Conservation (phyloP, 2,888 invertebrate genomes). For the Microctonus hyperodae region DNA sequence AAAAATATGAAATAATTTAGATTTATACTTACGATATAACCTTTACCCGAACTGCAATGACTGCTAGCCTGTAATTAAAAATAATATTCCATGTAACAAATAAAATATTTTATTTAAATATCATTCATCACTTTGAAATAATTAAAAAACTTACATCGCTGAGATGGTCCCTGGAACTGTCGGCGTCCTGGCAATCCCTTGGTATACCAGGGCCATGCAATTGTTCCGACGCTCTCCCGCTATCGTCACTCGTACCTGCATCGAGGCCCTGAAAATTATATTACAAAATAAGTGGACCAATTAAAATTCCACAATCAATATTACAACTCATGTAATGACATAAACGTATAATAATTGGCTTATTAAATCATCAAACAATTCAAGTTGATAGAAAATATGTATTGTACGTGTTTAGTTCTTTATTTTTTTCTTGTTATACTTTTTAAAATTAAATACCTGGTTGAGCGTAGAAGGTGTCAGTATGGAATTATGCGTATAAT, state of each 20-base stretch:
- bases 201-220: slow-evolving; percentile 73
- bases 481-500: slow-evolving; percentile 62
- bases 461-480: slow-evolving; percentile 61
- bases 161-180: slow-evolving; percentile 83
- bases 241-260: slow-evolving; percentile 86
- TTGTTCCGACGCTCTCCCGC: slow-evolving; percentile 82
- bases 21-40: slow-evolving; percentile 90
- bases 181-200: slow-evolving; percentile 72
- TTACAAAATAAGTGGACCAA: too few relatives aligned
- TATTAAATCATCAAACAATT: too few relatives aligned
- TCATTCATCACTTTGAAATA: not conserved
- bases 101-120: slow-evolving; percentile 1
- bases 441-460: slow-evolving; percentile 49
- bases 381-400: too few relatives aligned
- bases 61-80: slow-evolving; percentile 82
- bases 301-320: too few relatives aligned
- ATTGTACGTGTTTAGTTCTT: too few relatives aligned
- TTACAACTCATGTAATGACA: too few relatives aligned
- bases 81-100: slow-evolving; percentile 25
- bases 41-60: slow-evolving; percentile 92
- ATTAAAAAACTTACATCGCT: slow-evolving; percentile 77
- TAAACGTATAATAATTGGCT: too few relatives aligned
- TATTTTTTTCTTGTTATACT: not conserved
- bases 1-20: slow-evolving; percentile 37
- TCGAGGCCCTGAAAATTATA: slow-evolving; percentile 72